Percentiles rank a stretch among this genome's conserved stretches.
Evolutionary conservation across 2,113 vertebrate genomes (phyloP).

Genomic region (Origma solitaria): DNA sequence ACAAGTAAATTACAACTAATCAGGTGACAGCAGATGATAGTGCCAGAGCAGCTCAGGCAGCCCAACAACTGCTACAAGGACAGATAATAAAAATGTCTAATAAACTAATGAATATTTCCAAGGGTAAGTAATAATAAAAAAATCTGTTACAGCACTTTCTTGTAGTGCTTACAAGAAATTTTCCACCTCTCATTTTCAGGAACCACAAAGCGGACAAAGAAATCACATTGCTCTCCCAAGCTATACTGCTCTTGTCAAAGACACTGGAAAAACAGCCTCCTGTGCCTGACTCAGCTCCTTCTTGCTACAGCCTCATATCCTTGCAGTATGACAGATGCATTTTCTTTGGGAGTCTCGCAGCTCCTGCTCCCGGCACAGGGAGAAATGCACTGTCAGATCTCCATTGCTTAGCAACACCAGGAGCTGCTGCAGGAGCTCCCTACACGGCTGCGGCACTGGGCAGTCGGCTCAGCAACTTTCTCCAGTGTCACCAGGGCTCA

Average conservation of each 20-base stretch:
- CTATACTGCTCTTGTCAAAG: not conserved
- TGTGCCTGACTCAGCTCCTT: not conserved
- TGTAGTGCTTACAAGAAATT: not conserved
- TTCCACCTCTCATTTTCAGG: not conserved
- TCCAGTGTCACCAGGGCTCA: rapidly evolving
- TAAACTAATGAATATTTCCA: not conserved
- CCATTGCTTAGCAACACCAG: slow-evolving; percentile 4
- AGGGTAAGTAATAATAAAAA: not conserved
- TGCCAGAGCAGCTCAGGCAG: not conserved
- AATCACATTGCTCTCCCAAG: not conserved
- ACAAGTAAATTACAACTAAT: not conserved
- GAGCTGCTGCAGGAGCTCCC: not conserved
- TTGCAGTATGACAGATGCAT: not conserved
- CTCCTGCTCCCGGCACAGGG: rapidly evolving
- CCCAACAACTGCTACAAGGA: not conserved
- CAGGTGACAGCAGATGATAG: not conserved
- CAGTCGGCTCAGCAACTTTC: not conserved
- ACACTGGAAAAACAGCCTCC: not conserved
- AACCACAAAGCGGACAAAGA: not conserved
- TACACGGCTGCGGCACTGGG: not conserved
- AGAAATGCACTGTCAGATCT: not conserved
- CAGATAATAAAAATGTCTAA: not conserved
- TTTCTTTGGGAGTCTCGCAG: not conserved
- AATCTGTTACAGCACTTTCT: not conserved
- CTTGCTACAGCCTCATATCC: not conserved